Base-by-base conservation (phyloP, 2,797 vertebrate species). In the Pyrocephalus nanus region DNA sequence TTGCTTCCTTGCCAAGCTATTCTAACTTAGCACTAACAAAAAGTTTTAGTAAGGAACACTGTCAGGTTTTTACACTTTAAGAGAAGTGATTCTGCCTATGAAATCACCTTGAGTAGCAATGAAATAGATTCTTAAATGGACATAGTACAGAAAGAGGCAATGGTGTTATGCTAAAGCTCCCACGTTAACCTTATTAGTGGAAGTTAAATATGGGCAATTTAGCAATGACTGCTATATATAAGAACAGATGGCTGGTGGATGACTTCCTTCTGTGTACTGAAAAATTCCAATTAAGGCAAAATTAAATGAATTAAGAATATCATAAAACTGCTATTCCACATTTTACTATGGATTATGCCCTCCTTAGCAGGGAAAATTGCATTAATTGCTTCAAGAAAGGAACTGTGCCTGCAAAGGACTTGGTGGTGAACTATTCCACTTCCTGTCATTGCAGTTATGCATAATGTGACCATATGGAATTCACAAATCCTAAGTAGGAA, bases 241-340 rank as follows among this genome's bases (percentile, higher is more conserved):
- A 66, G 70, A 94, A 94, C 95, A 97, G 95, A 96, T 94, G 93
- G 92, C 89, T 91, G 23, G 66, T 72, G 73, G 89, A 91, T 81
- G 55, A 90, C 91, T 96, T 95, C 94, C 93, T 95, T 95, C 89
- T 93, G 79, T 86, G 48, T 92, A 95, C 76, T 81, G 89, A 92
- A 93, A 92, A 90, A 94, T 90, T 90, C 76, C 82, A 93, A 97
- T 93, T 94, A 97, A 90, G 66, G 42, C 17, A 94, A 94, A 93
- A 96, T 92, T 84, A 93, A 94, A 90, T 75, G n/a, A 92, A 95
- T 93, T 94, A 92, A 92, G 95, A 96, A 93, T 90, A 84, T 78
- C 70, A 94, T 90, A 95, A 96, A 95, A 86, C 36, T 88, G 29
- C 51, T 96, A 78, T 91, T 94, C 85, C 40, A 86, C 73, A 81